phyloP scores from a whole-genome alignment of 2,888 invertebrate species.

The Drosophila prolongata region DNA sequence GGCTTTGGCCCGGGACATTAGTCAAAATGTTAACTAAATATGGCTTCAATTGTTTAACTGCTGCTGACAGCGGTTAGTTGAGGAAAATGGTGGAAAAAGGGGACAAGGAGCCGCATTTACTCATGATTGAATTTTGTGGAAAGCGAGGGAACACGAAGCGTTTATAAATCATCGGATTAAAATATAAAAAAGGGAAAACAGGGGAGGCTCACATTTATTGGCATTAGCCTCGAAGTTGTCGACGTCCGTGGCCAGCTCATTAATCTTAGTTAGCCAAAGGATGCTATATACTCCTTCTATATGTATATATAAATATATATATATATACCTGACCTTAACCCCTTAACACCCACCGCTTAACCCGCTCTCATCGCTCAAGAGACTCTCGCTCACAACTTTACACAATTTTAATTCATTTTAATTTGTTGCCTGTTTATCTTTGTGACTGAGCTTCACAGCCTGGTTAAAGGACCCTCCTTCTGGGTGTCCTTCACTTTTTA shows the following conservation, averaged over 20 bases:
- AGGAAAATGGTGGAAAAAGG: neutral
- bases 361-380: slow-evolving; percentile 32
- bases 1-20: slow-evolving; percentile 22
- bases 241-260: slow-evolving; percentile 31
- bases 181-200: slow-evolving; percentile 5
- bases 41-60: slow-evolving; percentile 39
- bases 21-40: slow-evolving; percentile 37
- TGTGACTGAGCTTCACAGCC: slow-evolving; percentile 21
- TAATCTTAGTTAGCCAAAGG: slow-evolving; percentile 41
- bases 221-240: slow-evolving; percentile 31
- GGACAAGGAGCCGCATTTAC: neutral
- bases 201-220: slow-evolving; percentile 35
- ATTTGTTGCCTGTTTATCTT: slow-evolving; percentile 52
- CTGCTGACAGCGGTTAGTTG: slow-evolving; percentile 26
- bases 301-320: no score
- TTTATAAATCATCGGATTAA: slow-evolving; percentile 45
- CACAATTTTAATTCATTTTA: slow-evolving; percentile 65
- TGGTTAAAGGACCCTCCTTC: slow-evolving; percentile 13
- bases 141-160: slow-evolving; percentile 10
- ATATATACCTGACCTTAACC: slow-evolving; percentile 9
- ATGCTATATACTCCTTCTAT: slow-evolving; percentile 1
- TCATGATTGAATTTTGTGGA: slow-evolving; percentile 17
- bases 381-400: slow-evolving; percentile 49
- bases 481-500: slow-evolving; percentile 17
- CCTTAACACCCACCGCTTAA: slow-evolving; percentile 4